Percentiles rank a stretch among this genome's conserved stretches.
Evolutionary conservation across 2,888 invertebrate species (phyloP).

Genomic region (Dioctria linearis): DNA sequence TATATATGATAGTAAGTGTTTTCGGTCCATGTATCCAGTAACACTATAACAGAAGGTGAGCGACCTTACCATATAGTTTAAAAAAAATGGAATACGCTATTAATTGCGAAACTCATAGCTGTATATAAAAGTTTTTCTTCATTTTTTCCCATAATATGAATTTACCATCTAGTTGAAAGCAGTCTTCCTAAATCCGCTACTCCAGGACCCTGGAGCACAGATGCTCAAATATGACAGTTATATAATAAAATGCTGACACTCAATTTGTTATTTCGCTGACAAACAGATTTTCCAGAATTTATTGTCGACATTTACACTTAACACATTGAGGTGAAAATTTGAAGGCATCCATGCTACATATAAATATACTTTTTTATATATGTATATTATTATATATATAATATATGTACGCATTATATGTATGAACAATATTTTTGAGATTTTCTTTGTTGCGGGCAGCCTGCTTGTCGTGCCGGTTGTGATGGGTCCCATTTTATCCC

Average conservation of each 20-base stretch:
- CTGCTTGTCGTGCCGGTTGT: neutral
- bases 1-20: too few species aligned
- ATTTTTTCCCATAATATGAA: too few species aligned
- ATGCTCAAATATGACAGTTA: neutral
- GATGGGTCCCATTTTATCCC: conserved; percentile 15
- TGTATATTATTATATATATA: too few species aligned
- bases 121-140: too few species aligned
- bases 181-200: too few species aligned
- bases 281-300: conserved; percentile 44
- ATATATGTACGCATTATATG: neutral
- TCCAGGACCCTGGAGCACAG: too few species aligned
- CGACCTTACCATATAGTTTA: too few species aligned
- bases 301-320: conserved; percentile 47
- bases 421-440: neutral
- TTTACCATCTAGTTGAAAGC: too few species aligned
- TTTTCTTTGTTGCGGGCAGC: neutral
- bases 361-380: neutral
- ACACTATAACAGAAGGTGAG: too few species aligned
- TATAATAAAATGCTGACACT: conserved; percentile 44
- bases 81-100: too few species aligned
- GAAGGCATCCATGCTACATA: conserved; percentile 4
- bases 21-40: too few species aligned
- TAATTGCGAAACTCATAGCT: too few species aligned
- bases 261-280: conserved; percentile 48
- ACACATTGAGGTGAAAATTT: conserved; percentile 47